A percentile compares a stretch with the other conserved stretches of the same genome.
phyloP scores from a whole-genome alignment of 35 echinoderm and acorn worm species.

The Acanthaster planci region DNA sequence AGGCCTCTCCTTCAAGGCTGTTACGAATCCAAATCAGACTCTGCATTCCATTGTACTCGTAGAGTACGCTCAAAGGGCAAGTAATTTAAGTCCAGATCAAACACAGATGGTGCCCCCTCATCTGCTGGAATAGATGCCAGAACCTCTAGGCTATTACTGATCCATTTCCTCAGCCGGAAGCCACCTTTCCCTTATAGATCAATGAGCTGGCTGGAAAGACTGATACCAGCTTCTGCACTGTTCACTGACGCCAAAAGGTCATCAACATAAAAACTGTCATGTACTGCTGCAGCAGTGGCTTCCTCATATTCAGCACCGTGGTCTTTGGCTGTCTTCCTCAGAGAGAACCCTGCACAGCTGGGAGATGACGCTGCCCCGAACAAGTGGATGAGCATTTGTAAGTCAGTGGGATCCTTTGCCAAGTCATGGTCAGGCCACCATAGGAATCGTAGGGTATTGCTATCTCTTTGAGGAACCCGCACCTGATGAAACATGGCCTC shows the following conservation, averaged over 20 bases:
- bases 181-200: slow-evolving; percentile 46
- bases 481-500: slow-evolving; percentile 81
- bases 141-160: slow-evolving; percentile 31
- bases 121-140: slow-evolving; percentile 34
- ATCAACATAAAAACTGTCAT: slow-evolving; percentile 82
- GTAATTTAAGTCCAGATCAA: slow-evolving; percentile 58
- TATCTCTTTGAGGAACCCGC: slow-evolving; percentile 45
- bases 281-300: slow-evolving; percentile 44
- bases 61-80: too few relatives aligned
- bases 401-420: slow-evolving; percentile 17
- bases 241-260: slow-evolving; percentile 54
- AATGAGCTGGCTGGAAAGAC: slow-evolving; percentile 34
- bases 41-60: too few relatives aligned
- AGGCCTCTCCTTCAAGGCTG: too few relatives aligned
- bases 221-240: slow-evolving; percentile 44
- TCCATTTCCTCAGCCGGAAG: slow-evolving; percentile 42
- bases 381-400: slow-evolving; percentile 49
- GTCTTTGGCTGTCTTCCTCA: slow-evolving; percentile 58
- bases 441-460: slow-evolving; percentile 62
- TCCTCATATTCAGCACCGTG: slow-evolving; percentile 43
- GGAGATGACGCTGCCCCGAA: slow-evolving; percentile 62
- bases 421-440: slow-evolving; percentile 64
- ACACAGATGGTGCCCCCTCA: slow-evolving; percentile 40
- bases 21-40: too few relatives aligned
- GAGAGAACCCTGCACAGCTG: slow-evolving; percentile 70